phyloP scores from a whole-genome alignment of 1,140 invertebrate species.

The Macrotrachela quadricornifera region DNA sequence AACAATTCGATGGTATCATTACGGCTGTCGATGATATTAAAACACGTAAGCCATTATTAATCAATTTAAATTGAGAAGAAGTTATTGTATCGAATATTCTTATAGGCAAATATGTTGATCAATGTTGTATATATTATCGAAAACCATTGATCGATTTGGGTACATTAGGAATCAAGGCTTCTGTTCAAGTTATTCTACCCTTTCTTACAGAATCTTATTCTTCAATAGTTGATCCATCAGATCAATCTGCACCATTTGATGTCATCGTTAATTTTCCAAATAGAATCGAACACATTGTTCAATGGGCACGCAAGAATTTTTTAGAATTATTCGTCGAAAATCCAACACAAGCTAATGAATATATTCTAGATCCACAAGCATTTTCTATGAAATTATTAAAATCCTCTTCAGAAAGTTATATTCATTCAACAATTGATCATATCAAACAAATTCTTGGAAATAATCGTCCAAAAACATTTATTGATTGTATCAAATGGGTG shows the following conservation, averaged over 20 bases:
- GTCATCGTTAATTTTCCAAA: conserved; percentile 98
- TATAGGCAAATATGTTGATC: conserved; percentile 90
- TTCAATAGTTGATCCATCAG: conserved; percentile 90
- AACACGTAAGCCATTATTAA: too few species aligned
- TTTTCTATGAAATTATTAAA: conserved; percentile 49
- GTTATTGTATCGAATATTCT: too few species aligned
- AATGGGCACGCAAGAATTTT: conserved; percentile 90
- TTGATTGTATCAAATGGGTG: conserved; percentile 72
- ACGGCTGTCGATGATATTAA: conserved; percentile 95
- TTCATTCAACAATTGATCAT: conserved; percentile 61
- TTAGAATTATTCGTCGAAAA: conserved; percentile 75
- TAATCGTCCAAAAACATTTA: conserved; percentile 54
- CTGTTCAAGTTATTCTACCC: conserved; percentile 84
- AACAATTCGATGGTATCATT: conserved; percentile 68
- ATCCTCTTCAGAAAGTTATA: too few species aligned
- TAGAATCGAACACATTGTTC: conserved; percentile 91
- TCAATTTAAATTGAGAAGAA: too few species aligned
- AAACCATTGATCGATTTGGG: conserved; percentile 89
- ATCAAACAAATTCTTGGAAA: conserved; percentile 67
- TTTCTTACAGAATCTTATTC: conserved; percentile 78
- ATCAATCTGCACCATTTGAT: conserved; percentile 94
- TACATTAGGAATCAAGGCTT: conserved; percentile 93
- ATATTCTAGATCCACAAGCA: conserved; percentile 43
- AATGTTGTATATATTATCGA: conserved; percentile 84
- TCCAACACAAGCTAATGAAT: conserved; percentile 71